Evolutionary conservation across 2,888 invertebrate genomes (phyloP), one percentile per base, ranked within the genome.

Genomic region (Hyalella azteca): DNA sequence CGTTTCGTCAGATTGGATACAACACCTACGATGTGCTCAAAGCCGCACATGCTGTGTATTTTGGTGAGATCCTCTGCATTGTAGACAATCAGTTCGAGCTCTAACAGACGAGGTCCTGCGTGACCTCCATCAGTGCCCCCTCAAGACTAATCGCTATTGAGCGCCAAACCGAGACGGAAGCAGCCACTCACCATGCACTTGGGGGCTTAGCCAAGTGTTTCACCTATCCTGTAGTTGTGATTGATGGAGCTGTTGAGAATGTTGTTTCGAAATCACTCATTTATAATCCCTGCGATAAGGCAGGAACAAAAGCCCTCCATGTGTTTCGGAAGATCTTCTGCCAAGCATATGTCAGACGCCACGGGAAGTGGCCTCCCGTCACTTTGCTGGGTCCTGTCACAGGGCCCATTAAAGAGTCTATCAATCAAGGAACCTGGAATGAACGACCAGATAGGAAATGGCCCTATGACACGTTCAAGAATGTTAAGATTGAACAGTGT

Each of bases 241-340:
- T 48, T 22, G 7, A 48, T 5, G 15, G 15, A 11, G 45, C 32
- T 4, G 77, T 48, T 9, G 22, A 77, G 11, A 77, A 77, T 48
- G 32, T 45, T 1, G 49, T 2, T 13, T 32, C 32, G 9, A 77
- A 77, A 77, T 29, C 48, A 3, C 19, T 22, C 11, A 45, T 29
- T 15, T 48, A 48, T 26, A 22, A 45, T 29, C 19, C 26, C 1
- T 1, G 32, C 2, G 11, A 2, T 7, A 32, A 26, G 15, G 77
- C 36, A 1, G 77, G 77, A 13, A 45, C 11, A 4, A 77, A 48
- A 48, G 48, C 48, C 13, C 11, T 41, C 4, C 29, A 48, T 15
- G 26, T 77, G 77, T 49, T 45, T 41, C n/a, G 48, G 32, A 77
- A 77, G 48, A 48, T 49, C 5, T 1, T 77, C 48, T 45, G 22